A percentile compares a stretch with the other conserved stretches of the same genome.
Evolutionary conservation across 37 sponge, comb jelly and placozoan genomes (phyloP).

Genomic region (Axinella damicornis): DNA sequence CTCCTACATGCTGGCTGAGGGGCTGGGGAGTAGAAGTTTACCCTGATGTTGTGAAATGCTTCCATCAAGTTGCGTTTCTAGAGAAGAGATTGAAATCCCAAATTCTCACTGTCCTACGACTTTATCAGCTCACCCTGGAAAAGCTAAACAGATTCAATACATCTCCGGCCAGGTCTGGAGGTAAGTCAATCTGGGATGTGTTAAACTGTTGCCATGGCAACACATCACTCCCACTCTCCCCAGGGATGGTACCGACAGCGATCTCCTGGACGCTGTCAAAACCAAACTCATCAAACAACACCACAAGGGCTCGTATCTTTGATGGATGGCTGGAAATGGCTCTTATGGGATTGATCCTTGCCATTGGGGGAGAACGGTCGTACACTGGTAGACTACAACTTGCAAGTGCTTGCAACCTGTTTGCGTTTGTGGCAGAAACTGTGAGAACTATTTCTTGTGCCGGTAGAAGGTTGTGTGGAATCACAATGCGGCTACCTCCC

Average conservation of each 20-base stretch:
- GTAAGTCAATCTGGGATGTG: constrained; percentile 10
- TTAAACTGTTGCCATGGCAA: constrained; percentile 58
- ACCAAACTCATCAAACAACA: constrained; percentile 72
- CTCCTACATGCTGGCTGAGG: too few species aligned
- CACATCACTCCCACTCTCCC: constrained; percentile 58
- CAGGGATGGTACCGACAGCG: constrained; percentile 73
- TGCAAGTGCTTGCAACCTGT: constrained; percentile 31
- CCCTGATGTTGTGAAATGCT: too few species aligned
- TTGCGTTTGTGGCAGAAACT: constrained; percentile 44
- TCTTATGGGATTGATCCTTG: constrained; percentile 63
- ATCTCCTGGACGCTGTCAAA: constrained; percentile 54
- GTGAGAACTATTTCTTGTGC: constrained; percentile 21
- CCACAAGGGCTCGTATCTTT: constrained; percentile 53
- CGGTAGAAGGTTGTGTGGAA: constrained; percentile 38
- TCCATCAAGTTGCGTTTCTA: too few species aligned
- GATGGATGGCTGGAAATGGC: constrained; percentile 61
- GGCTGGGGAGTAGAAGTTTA: too few species aligned
- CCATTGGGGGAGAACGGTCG: constrained; percentile 75
- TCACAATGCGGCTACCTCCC: constrained; percentile 36
- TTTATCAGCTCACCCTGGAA: constrained; percentile 57
- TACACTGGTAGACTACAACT: constrained; percentile 47
- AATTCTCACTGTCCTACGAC: too few species aligned
- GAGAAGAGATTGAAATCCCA: too few species aligned
- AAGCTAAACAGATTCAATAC: constrained; percentile 51
- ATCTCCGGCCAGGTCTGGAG: constrained; percentile 6